Base-by-base conservation (phyloP, 2,888 invertebrate genomes). In the Cerastis rubricosa region DNA sequence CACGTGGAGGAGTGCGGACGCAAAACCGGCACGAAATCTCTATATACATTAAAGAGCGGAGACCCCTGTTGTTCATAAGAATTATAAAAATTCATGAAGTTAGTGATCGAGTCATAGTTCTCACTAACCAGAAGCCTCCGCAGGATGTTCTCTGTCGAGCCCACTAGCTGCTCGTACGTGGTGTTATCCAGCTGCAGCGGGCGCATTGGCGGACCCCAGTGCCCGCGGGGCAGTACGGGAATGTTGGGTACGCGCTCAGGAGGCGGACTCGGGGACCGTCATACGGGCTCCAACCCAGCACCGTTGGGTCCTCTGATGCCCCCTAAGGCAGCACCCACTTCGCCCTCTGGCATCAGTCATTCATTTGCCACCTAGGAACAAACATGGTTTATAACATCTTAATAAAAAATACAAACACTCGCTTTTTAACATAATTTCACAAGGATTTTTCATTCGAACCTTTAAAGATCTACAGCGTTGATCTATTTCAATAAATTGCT, bases 221-320 rank as follows among this genome's bases (percentile, higher is more conserved):
- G 90, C 77, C 91, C 98, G 90, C 99, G 97, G 91, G 98, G 97
- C 72, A 97, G 97, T 91, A 98, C 98, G 87, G 92, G 93, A 47
- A 12, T 17, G 47, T 9, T 54, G 35, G 14, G 12, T 12, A 54
- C 8, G 40, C 14, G 14, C 25, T 7, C 89, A 84, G 89, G 84
- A 85, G 85, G 89, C 92, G 87, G 89, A 87, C 88, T 87, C 85
- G 96, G 96, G 97, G 97, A 98, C 98, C 98, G 99, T 99, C 99
- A 99, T 98, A 98, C 99, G 97, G 98, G 98, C 98, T 98, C 98
- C 97, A 98, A 98, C 97, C 98, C 98, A 95, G 98, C 35, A 29
- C 98, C 98, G 7, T 7, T 25, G 1, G 74, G 9, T 2, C 14
- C 29, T 3, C 47, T 7, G n/a, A 9, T 29, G 22, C 4, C n/a